These are phyloP conservation scores for Arctopsyche grandis DNA, from an alignment of 1,140 invertebrate species.

Conservation along the genomic window DNA sequence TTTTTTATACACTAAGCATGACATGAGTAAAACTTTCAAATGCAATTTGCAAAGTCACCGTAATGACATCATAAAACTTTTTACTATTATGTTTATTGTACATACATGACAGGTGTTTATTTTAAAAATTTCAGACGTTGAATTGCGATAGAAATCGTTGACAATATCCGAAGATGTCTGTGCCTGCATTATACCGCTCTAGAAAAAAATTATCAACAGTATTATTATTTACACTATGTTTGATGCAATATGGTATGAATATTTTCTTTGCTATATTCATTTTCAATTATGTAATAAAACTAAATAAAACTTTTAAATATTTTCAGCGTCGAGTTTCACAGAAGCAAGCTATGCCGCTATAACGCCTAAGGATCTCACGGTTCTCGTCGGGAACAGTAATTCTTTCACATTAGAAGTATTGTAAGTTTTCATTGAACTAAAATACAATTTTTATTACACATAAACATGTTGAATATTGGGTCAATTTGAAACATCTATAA, in stretches of 20 bases:
- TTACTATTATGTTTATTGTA: too few species aligned
- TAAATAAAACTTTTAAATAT: not conserved
- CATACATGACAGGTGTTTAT: too few species aligned
- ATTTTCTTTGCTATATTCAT: constrained; percentile 2
- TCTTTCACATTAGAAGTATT: not conserved
- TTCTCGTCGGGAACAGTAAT: not conserved
- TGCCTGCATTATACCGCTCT: not conserved
- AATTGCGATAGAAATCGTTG: not conserved
- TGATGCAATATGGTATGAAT: constrained; percentile 27
- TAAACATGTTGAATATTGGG: too few species aligned
- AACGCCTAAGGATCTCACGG: not conserved
- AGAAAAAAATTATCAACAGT: not conserved
- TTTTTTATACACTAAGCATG: too few species aligned
- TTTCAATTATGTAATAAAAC: not conserved
- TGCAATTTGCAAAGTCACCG: too few species aligned
- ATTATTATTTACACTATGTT: constrained; percentile 18
- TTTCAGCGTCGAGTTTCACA: not conserved
- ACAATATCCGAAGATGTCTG: not conserved
- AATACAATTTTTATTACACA: not conserved
- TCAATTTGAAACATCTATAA: too few species aligned
- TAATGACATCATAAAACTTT: too few species aligned
- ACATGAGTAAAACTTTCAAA: too few species aligned
- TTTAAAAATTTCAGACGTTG: too few species aligned
- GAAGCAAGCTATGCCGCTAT: not conserved
- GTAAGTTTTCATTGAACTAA: not conserved